These are phyloP conservation scores for Puntigrus tetrazona DNA, from an alignment of 2,113 vertebrate species.

Conservation along the genomic window DNA sequence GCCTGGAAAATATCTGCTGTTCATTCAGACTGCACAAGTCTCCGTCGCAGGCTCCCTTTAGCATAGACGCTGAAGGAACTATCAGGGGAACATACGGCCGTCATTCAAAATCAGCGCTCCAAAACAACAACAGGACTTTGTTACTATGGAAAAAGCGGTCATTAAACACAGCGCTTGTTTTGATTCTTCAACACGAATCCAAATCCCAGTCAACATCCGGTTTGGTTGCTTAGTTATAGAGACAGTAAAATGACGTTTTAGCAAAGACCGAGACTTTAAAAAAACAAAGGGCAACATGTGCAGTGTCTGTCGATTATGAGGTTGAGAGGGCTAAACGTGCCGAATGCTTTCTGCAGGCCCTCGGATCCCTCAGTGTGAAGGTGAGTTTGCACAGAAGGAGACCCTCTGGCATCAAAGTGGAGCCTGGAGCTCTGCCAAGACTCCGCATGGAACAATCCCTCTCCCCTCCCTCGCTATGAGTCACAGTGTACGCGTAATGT, in stretches of 20 bases:
- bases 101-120: slow-evolving; percentile 5
- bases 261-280: background rate
- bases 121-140: slow-evolving; percentile 17
- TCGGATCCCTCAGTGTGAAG: slow-evolving; percentile 60
- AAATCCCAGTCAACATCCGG: slow-evolving; percentile 1
- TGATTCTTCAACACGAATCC: background rate
- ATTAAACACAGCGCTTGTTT: slow-evolving; percentile 25
- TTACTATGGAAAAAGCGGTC: slow-evolving; percentile 24
- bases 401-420: slow-evolving; percentile 67
- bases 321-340: background rate
- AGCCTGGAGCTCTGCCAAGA: slow-evolving; percentile 74
- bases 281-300: background rate
- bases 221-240: background rate
- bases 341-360: slow-evolving; percentile 27
- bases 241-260: slow-evolving; percentile 26
- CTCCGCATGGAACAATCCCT: slow-evolving; percentile 61
- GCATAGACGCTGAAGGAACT: background rate
- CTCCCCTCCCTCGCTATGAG: slow-evolving; percentile 54
- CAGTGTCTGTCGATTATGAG: background rate
- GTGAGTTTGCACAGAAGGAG: slow-evolving; percentile 63
- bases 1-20: slow-evolving; percentile 38
- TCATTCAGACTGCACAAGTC: slow-evolving; percentile 27
- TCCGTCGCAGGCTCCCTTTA: slow-evolving; percentile 11
- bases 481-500: slow-evolving; percentile 50
- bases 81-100: background rate